These are phyloP conservation scores for Choloepus didactylus DNA, from an alignment of 2,797 vertebrate species.

Conservation along the genomic window DNA sequence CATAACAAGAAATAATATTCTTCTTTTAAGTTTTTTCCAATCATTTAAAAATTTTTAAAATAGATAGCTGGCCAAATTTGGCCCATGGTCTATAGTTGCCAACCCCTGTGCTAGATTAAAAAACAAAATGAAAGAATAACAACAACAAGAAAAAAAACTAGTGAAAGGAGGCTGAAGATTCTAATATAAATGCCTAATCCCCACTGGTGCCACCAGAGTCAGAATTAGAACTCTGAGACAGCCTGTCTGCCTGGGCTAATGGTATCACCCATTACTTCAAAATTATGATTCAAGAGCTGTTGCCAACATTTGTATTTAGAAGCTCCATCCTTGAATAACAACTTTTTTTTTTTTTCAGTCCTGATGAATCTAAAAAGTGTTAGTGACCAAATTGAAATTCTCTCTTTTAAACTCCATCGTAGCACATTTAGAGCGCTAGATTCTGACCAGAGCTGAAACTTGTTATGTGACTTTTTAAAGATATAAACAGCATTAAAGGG, in stretches of 20 bases:
- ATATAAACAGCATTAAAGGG: not conserved
- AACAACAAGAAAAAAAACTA: constrained; percentile 35
- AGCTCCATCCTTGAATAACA: not conserved
- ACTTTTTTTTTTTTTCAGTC: not conserved
- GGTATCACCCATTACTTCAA: not conserved
- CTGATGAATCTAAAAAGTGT: constrained; percentile 6
- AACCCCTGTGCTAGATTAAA: constrained; percentile 14
- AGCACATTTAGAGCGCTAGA: not conserved
- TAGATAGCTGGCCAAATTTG: constrained; percentile 17
- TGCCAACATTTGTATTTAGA: constrained; percentile 68
- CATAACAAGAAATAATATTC: constrained; percentile 18
- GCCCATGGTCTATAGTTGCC: not conserved
- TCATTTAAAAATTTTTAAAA: constrained; percentile 37
- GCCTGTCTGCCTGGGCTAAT: constrained; percentile 42
- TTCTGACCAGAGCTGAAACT: not conserved
- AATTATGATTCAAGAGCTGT: constrained; percentile 17
- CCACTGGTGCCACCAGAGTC: constrained; percentile 60
- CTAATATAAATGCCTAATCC: constrained; percentile 72
- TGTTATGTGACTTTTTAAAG: not conserved
- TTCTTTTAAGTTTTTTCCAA: constrained; percentile 35
- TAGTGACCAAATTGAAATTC: constrained; percentile 31
- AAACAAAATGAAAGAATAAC: not conserved
- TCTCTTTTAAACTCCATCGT: not conserved
- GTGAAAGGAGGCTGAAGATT: constrained; percentile 57
- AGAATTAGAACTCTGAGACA: constrained; percentile 76